Evolutionary conservation across 1,140 invertebrate species (phyloP).

Genomic region (Sinonovacula constricta): DNA sequence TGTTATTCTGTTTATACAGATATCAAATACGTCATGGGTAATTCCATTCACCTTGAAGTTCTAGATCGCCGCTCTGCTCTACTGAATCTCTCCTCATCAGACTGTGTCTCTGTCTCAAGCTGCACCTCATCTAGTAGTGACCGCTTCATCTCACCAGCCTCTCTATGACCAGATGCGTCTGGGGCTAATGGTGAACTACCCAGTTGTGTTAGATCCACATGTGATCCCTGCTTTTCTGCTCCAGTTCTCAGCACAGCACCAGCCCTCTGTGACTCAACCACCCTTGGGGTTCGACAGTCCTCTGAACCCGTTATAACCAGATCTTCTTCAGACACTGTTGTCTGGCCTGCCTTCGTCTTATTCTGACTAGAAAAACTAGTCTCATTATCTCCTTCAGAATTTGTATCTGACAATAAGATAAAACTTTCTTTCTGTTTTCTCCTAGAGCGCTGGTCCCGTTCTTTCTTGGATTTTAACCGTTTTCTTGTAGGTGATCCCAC

Average conservation of each 20-base stretch:
- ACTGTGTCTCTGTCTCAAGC: slow-evolving; percentile 37
- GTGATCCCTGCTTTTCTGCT: too few species aligned
- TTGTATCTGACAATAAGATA: slow-evolving; percentile 37
- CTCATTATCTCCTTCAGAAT: slow-evolving; percentile 36
- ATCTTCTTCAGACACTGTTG: slow-evolving; percentile 34
- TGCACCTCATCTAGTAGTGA: slow-evolving; percentile 48
- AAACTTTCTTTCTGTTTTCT: slow-evolving; percentile 50
- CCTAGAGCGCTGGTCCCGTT: slow-evolving; percentile 37
- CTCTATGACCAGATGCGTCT: too few species aligned
- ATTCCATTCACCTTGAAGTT: too few species aligned
- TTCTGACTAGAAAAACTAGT: not conserved
- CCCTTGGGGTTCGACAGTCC: slow-evolving; percentile 26
- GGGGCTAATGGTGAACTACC: too few species aligned
- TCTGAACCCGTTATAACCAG: slow-evolving; percentile 30
- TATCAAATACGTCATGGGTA: too few species aligned
- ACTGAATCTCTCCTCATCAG: slow-evolving; percentile 11
- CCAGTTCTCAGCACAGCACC: too few species aligned
- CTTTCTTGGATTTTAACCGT: slow-evolving; percentile 47
- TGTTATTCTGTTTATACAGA: too few species aligned
- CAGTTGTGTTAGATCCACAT: too few species aligned
- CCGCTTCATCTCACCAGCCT: not conserved
- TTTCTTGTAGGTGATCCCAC: slow-evolving; percentile 34
- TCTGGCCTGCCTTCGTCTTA: not conserved
- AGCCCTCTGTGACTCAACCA: not conserved
- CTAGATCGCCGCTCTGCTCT: too few species aligned